Conservation (phyloP, 2,888 invertebrate genomes). For the Gasteruption jaculator region DNA sequence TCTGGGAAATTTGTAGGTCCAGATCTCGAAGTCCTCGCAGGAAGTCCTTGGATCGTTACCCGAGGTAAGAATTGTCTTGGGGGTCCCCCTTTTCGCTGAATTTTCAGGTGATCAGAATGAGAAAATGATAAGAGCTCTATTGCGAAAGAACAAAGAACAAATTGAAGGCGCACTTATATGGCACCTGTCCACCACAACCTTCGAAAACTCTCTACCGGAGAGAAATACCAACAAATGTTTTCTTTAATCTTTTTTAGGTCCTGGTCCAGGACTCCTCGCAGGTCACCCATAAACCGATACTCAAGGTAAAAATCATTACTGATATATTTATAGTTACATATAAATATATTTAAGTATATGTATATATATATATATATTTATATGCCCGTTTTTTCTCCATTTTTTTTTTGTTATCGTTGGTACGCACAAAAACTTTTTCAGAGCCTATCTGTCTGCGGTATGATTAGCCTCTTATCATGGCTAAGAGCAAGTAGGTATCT, state of each 20-base stretch:
- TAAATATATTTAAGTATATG: too few relatives aligned
- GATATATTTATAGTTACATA: too few relatives aligned
- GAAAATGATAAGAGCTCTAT: slow-evolving; percentile 23
- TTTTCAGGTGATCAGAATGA: slow-evolving; percentile 36
- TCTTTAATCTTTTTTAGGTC: slow-evolving; percentile 45
- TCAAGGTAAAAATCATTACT: slow-evolving; percentile 49
- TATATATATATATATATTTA: too few relatives aligned
- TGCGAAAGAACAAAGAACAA: too few relatives aligned
- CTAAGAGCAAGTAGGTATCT: slow-evolving; percentile 37
- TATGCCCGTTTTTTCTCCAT: slow-evolving; percentile 1
- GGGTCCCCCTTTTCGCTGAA: slow-evolving; percentile 10
- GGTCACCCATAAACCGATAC: slow-evolving; percentile 32
- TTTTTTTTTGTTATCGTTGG: slow-evolving; percentile 1
- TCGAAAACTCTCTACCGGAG: slow-evolving; percentile 30
- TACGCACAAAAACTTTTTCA: slow-evolving; percentile 29
- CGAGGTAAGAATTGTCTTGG: slow-evolving; percentile 37
- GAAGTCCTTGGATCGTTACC: slow-evolving; percentile 36
- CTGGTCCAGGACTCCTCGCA: slow-evolving; percentile 41
- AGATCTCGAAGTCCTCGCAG: slow-evolving; percentile 39
- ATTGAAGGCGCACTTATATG: too few relatives aligned
- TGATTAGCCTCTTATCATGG: too few relatives aligned
- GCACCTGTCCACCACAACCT: too few relatives aligned
- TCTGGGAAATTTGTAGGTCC: slow-evolving; percentile 42
- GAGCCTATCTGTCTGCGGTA: slow-evolving; percentile 22
- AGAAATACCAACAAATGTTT: slow-evolving; percentile 35